Conservation (phyloP, 2,797 vertebrate genomes). For the Buceros bicornis region DNA sequence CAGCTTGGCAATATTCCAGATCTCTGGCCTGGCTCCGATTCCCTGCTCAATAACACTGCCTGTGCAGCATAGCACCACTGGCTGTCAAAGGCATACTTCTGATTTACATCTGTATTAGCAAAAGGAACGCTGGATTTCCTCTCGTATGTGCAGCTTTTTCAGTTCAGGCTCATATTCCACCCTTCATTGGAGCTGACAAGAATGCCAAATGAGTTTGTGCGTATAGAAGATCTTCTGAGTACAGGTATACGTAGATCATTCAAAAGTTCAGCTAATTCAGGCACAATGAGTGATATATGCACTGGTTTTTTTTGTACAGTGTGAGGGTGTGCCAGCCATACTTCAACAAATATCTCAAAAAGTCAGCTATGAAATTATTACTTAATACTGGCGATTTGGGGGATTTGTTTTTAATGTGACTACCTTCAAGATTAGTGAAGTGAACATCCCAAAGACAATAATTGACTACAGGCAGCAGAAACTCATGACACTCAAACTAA, state of each 20-base stretch:
- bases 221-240: background rate
- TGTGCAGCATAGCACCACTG: background rate
- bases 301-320: background rate
- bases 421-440: background rate
- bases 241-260: accelerated
- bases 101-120: constrained; percentile 36
- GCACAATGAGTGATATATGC: background rate
- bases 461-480: background rate
- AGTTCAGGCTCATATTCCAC: background rate
- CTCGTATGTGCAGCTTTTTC: background rate
- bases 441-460: background rate
- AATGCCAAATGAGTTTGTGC: background rate
- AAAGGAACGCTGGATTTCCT: background rate
- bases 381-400: background rate
- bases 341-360: background rate
- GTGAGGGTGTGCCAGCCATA: background rate
- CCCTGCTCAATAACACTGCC: background rate
- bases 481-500: background rate
- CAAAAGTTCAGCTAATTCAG: background rate
- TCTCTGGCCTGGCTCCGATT: background rate
- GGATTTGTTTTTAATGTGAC: background rate
- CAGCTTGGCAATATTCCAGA: constrained; percentile 18
- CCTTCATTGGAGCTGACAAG: background rate
- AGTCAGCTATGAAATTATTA: background rate
- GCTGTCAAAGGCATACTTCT: constrained; percentile 2